Base-by-base conservation (phyloP, 2,113 vertebrate species). In the Lophochroa leadbeateri region DNA sequence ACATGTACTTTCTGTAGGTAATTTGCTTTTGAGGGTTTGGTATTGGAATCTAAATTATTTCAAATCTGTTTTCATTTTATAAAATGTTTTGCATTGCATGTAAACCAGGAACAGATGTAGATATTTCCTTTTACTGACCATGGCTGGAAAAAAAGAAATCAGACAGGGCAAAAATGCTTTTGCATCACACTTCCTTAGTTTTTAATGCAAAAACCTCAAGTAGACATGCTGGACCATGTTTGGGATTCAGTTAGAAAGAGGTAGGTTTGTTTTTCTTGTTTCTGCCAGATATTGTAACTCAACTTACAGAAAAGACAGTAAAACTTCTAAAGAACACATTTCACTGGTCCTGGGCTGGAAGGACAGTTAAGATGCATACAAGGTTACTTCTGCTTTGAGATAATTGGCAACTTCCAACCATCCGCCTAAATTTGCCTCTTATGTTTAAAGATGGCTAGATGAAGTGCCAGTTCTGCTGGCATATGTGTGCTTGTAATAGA, bases 21-120 rank as follows among this genome's bases (percentile, higher is more conserved):
- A 95, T 97, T 97, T 94, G 83, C 92, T 96, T 94, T 74, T 96
- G 86, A 94, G 91, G 84, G 35, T 91, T 97, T 95, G 77, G 86
- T 88, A 43, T 90, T 83, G 81, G 82, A 95, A 90, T 96, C 86
- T 96, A 91, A 93, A 86, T 93, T 0, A 96, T 94, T 87, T 92
- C 58, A 92, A 94, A 85, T 86, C 65, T 95, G 75, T 83, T 97
- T 97, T 85, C 88, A 78, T 84, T 97, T 96, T 91, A 47, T 84
- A 43, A 95, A 79, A 43, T 76, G 78, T 95, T 95, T 72, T 83
- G 49, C 78, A 72, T 96, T 96, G 78, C 70, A 47, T 93, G 43
- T 80, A 97, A 85, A 90, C 61, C 39, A 55, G 39, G 35, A 95
- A 53, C 86, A 97, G 82, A 92, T 94, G 88, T 74, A 82, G 91